Base-by-base conservation (phyloP, 2,113 vertebrate genomes). In the Alosa alosa region DNA sequence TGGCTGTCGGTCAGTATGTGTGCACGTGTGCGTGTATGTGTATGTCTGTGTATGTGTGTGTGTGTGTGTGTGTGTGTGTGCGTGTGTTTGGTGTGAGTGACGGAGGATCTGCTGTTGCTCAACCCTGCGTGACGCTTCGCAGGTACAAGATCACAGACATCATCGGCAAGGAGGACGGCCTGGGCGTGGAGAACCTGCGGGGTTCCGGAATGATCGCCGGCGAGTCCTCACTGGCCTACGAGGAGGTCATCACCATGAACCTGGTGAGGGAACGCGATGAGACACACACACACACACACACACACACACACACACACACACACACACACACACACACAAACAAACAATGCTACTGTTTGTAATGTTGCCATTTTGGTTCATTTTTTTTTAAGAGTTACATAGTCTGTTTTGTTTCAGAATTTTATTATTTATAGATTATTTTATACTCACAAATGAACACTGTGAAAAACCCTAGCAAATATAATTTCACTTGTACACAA, bases 111-210 rank as follows among this genome's bases (percentile, higher is more conserved):
- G n/a, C 60, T 64, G 22, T 20, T 64, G 60, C 60, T 64, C 22
- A 22, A 22, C 60, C 22, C n/a, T 8, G 60, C 60, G 60, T 64
- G 60, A 8, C 22, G 22, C 60, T 64, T 64, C 88, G 85, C 94
- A 99, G 98, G 93, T 99, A 99, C 93, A 99, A 98, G 95, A 99
- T 99, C 95, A 99, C 98, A 6, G 98, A 99, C 95, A 99, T 99
- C 92, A 99, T 99, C 52, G 98, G 98, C 3, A 99, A 99, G 92
- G 98, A 99, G 90, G 98, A 99, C 6, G 98, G 98, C 0, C 93
- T 99, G 85, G 98, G 98, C 82, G 95, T 96, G 82, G 98, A 99
- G 95, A 99, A 99, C 91, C 96, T 99, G 92, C 95, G 96, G 91
- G 97, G 96, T 85, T 99, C 97, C 81, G 98, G 98, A 82, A 99